These are phyloP conservation scores for Phocides pigmalion DNA, from an alignment of 1,140 invertebrate species.

Conservation along the genomic window DNA sequence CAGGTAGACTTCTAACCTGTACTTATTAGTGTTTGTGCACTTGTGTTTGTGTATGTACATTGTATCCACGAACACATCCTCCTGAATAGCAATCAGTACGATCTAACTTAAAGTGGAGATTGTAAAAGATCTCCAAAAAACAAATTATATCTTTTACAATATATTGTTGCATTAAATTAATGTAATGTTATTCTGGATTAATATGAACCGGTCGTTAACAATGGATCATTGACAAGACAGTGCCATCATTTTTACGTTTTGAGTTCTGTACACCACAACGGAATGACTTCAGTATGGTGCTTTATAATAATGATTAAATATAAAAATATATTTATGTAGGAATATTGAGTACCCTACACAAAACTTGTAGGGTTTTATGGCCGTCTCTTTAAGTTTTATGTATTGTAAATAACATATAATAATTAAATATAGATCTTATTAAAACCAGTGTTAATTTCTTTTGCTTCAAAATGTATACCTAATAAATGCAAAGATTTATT, in stretches of 20 bases:
- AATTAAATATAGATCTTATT: slow-evolving; percentile 38
- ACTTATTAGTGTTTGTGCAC: too few species aligned
- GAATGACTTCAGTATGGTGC: slow-evolving; percentile 55
- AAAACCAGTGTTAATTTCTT: slow-evolving; percentile 46
- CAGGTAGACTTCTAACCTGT: too few species aligned
- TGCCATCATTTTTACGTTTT: slow-evolving; percentile 38
- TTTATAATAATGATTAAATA: slow-evolving; percentile 49
- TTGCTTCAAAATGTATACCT: slow-evolving; percentile 52
- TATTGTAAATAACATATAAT: slow-evolving; percentile 66
- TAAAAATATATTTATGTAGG: slow-evolving; percentile 35
- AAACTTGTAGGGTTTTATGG: slow-evolving; percentile 46
- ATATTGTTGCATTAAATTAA: too few species aligned
- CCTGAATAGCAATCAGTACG: too few species aligned
- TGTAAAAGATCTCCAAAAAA: too few species aligned
- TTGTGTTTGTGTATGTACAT: too few species aligned
- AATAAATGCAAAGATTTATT: slow-evolving; percentile 59
- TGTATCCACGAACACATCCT: too few species aligned
- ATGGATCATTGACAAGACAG: slow-evolving; percentile 12
- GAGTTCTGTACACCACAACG: slow-evolving; percentile 31
- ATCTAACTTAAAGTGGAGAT: too few species aligned
- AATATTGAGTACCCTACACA: slow-evolving; percentile 55
- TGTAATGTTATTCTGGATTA: too few species aligned
- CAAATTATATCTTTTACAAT: too few species aligned
- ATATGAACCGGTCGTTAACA: slow-evolving; percentile 7
- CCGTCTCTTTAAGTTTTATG: slow-evolving; percentile 44